Evolutionary conservation across 2,113 vertebrate species (phyloP), one percentile per base, ranked within the genome.

Genomic region (Solea senegalensis): DNA sequence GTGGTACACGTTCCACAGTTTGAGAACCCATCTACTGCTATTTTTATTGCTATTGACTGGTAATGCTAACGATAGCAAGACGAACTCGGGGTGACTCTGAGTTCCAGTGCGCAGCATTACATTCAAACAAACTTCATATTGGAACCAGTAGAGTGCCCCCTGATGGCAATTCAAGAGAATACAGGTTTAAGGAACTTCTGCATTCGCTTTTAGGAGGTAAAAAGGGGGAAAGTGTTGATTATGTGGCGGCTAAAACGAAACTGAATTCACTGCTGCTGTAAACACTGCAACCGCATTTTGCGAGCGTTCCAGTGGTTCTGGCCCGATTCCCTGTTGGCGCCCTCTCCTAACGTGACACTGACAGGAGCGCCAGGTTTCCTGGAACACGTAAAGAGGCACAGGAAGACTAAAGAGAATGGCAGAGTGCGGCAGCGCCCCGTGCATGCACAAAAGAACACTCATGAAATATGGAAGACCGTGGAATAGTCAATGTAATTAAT

Each of bases 391-490:
- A 78, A 90, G 80, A 89, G 88, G 80, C 54, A 9, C 69, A 12
- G 78, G 62, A 72, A 77, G 82, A 90, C 84, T 72, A 92, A 91
- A 91, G 86, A 86, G 88, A 90, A 91, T 91, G 68, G 81, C 8
- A 79, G 71, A 90, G 86, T 74, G 78, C 55, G 7, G 75, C 74
- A 28, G 40, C 28, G 65, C 75, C 60, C 1, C 8, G 54, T n/a
- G 34, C 67, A 75, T 85, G 82, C 76, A 21, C 21, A 78, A 89
- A 84, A 65, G 73, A 85, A 73, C 54, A 14, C 85, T 90, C 89
- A 90, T 92, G 71, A 92, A 92, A 92, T 81, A 90, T 92, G 79
- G 79, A 92, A 15, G 65, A 78, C 82, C 78, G 74, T 84, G 68
- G 84, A 86, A 88, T 81, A 81, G 80, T 63, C 55, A 60, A 74